These are phyloP conservation scores for Ifrita kowaldi DNA, from an alignment of 2,113 vertebrate genomes.

Conservation along the genomic window DNA sequence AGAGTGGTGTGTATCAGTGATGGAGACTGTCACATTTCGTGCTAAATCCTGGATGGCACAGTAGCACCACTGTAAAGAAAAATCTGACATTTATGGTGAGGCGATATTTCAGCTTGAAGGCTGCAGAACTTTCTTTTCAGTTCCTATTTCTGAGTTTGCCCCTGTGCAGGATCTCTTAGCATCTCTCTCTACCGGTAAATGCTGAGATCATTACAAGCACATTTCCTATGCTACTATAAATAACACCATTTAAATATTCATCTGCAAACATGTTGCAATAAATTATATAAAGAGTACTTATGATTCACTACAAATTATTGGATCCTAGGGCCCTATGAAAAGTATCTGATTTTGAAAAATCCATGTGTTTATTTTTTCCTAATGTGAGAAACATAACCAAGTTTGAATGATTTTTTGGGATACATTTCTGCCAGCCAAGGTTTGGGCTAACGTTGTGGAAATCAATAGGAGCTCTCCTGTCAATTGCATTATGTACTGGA, in stretches of 20 bases:
- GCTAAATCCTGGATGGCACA: not conserved
- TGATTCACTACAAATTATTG: not conserved
- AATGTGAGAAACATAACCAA: not conserved
- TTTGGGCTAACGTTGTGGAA: not conserved
- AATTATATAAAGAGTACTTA: not conserved
- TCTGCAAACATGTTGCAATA: conserved; percentile 3
- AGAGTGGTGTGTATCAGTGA: not conserved
- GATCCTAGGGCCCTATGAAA: not conserved
- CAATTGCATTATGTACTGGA: conserved; percentile 8
- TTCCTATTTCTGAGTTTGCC: not conserved
- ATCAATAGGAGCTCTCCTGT: not conserved
- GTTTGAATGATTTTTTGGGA: not conserved
- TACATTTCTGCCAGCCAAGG: not conserved
- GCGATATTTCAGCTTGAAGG: not conserved
- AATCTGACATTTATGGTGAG: not conserved
- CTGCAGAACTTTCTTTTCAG: not conserved
- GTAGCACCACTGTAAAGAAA: not conserved
- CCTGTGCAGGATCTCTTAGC: not conserved
- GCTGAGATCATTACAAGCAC: not conserved
- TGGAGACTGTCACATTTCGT: not conserved
- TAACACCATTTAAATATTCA: not conserved
- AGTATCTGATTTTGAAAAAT: not conserved
- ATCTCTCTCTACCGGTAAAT: not conserved
- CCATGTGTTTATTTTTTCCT: not conserved
- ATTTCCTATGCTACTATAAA: conserved; percentile 16